phyloP scores from a whole-genome alignment of 1,140 invertebrate species.

The Ladona fulva region DNA sequence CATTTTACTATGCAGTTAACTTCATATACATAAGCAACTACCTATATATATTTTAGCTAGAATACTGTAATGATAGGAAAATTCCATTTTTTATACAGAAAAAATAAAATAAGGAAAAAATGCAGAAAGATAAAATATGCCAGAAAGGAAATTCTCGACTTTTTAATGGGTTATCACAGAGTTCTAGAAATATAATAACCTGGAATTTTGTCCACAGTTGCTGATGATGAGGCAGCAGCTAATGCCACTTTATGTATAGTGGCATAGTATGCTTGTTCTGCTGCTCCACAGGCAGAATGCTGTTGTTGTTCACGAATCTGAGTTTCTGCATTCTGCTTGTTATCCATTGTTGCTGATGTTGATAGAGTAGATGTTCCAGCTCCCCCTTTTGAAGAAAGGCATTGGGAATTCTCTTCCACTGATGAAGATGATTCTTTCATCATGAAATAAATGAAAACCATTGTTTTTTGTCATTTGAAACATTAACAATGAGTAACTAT shows the following conservation, averaged over 20 bases:
- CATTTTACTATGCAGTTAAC: too few relatives aligned
- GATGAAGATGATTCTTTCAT: neutral
- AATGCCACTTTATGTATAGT: constrained; percentile 66
- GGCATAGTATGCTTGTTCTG: constrained; percentile 46
- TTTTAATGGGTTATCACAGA: too few relatives aligned
- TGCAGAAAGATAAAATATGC: too few relatives aligned
- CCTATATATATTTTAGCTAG: too few relatives aligned
- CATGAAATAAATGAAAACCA: neutral
- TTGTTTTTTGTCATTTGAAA: too few relatives aligned
- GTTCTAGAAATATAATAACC: too few relatives aligned
- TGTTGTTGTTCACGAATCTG: constrained; percentile 47
- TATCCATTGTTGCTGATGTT: constrained; percentile 43
- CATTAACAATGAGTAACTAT: too few relatives aligned
- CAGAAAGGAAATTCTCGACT: too few relatives aligned
- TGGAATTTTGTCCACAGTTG: constrained; percentile 59
- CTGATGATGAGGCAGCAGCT: constrained; percentile 52
- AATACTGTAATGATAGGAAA: too few relatives aligned
- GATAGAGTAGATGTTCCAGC: neutral
- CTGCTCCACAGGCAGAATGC: neutral
- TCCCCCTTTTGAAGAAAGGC: neutral
- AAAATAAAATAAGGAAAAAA: too few relatives aligned
- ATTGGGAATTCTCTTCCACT: neutral
- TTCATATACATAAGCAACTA: too few relatives aligned
- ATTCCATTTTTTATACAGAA: too few relatives aligned
- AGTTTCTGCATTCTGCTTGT: constrained; percentile 60